Conservation (phyloP, 2,888 invertebrate species). For the Melikaiella ostensackeni region DNA sequence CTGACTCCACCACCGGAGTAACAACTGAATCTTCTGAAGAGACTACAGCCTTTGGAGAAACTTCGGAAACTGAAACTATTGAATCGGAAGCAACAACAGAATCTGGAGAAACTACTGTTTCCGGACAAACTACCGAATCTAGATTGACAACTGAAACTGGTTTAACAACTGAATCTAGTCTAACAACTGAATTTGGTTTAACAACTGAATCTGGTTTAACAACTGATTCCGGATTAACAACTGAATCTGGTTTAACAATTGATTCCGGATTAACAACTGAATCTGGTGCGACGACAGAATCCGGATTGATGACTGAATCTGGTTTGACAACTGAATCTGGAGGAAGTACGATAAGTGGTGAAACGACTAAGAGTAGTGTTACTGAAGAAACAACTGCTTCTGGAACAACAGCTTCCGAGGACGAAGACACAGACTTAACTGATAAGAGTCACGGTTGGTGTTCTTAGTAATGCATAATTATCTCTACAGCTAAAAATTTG, state of each 20-base stretch:
- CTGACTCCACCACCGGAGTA: conserved; percentile 49
- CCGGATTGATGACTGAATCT: conserved; percentile 41
- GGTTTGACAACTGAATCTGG: conserved; percentile 49
- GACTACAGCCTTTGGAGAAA: conserved; percentile 55
- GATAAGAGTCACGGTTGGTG: conserved; percentile 64
- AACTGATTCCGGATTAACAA: conserved; percentile 56
- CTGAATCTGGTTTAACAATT: conserved; percentile 51
- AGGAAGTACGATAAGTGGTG: neutral
- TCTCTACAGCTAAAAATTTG: neutral
- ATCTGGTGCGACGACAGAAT: conserved; percentile 43
- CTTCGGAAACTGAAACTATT: conserved; percentile 59
- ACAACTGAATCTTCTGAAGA: conserved; percentile 53
- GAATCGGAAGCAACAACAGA: conserved; percentile 54
- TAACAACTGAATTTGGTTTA: conserved; percentile 41
- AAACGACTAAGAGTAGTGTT: conserved; percentile 44
- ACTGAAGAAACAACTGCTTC: conserved; percentile 45
- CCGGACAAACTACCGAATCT: conserved; percentile 50
- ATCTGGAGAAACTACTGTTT: conserved; percentile 53
- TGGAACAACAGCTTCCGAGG: conserved; percentile 52
- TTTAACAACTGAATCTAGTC: conserved; percentile 43
- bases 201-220: conserved; percentile 54
- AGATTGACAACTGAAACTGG: conserved; percentile 7
- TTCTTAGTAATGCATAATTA: neutral
- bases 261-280: conserved; percentile 50
- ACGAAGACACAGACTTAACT: conserved; percentile 62